Percentiles rank a stretch among this genome's conserved stretches.
Conservation (phyloP, 2,113 vertebrate species). For the Laterallus jamaicensis region DNA sequence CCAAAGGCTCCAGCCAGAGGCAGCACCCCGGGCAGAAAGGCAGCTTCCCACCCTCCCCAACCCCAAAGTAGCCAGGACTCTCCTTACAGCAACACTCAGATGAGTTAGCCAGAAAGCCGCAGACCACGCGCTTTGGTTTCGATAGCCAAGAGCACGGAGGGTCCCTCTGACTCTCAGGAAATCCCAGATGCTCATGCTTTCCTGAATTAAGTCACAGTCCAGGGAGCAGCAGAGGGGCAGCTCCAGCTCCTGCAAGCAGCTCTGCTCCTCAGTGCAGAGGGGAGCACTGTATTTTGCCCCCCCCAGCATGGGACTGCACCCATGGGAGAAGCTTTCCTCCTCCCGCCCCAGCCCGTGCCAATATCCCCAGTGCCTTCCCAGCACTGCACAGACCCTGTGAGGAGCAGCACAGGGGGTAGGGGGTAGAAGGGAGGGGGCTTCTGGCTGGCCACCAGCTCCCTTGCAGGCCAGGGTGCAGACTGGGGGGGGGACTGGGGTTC, state of each 20-base stretch:
- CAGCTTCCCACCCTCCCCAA: too few relatives aligned
- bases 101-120: background rate
- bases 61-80: background rate
- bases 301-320: background rate
- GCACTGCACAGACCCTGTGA: background rate
- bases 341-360: rapidly evolving
- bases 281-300: rapidly evolving
- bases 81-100: background rate
- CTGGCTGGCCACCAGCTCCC: background rate
- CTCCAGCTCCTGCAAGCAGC: background rate
- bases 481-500: too few relatives aligned
- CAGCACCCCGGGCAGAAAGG: background rate
- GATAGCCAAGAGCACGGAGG: rapidly evolving
- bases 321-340: background rate
- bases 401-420: rapidly evolving
- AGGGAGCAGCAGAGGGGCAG: rapidly evolving
- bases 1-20: rapidly evolving
- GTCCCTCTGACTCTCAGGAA: conserved; percentile 25
- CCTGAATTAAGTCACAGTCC: background rate
- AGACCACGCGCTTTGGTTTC: rapidly evolving
- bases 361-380: too few relatives aligned
- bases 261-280: background rate
- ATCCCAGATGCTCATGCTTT: conserved; percentile 6
- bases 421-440: background rate
- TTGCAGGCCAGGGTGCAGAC: background rate